Evolutionary conservation across 2,113 vertebrate genomes (phyloP).

Genomic region (Dissostichus mawsoni): DNA sequence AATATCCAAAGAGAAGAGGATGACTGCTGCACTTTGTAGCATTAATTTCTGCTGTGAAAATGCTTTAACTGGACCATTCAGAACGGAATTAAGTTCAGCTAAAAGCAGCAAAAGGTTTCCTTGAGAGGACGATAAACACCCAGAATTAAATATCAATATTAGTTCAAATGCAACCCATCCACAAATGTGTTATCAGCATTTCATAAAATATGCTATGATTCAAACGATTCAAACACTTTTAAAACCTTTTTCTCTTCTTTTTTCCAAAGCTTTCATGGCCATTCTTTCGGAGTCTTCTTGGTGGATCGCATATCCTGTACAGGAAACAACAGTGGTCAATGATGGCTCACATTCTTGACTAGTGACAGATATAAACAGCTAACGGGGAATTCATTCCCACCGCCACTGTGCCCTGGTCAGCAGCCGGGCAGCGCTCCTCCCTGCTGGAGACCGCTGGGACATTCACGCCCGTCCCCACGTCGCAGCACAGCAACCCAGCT

Average conservation of each 20-base stretch:
- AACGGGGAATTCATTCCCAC: no score
- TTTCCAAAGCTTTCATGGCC: background rate
- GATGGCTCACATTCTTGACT: background rate
- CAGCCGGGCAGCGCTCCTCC: no score
- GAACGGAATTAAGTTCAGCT: no score
- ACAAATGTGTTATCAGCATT: background rate
- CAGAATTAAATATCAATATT: background rate
- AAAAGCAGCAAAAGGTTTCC: no score
- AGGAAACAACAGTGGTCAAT: background rate
- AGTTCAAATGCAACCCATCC: background rate
- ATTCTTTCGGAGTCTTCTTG: background rate
- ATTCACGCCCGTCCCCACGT: no score
- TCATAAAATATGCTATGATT: background rate
- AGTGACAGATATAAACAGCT: background rate
- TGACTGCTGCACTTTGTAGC: background rate
- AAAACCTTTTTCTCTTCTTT: background rate
- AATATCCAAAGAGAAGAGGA: background rate
- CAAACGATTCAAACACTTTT: background rate
- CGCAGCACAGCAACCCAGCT: no score
- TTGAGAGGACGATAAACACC: background rate
- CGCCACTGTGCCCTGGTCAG: no score
- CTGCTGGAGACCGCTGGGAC: no score
- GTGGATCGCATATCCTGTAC: background rate
- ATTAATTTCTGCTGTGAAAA: background rate
- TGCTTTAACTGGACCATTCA: no score